Conservation (phyloP, 1,140 invertebrate species). For the Macrosteles quadrilineatus region DNA sequence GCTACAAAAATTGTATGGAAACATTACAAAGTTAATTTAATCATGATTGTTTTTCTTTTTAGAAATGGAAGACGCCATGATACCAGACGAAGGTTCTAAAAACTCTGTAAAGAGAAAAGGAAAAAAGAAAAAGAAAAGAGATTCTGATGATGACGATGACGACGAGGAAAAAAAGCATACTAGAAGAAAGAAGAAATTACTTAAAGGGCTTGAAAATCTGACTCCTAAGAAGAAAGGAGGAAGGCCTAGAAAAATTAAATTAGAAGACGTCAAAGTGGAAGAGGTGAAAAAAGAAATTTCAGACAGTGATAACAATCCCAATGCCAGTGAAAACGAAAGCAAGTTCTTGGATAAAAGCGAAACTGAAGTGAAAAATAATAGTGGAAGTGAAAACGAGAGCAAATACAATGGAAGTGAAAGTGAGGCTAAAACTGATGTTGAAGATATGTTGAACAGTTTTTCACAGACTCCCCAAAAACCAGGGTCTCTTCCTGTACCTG, state of each 20-base stretch:
- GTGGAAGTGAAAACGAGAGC: neutral
- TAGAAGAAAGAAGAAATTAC: neutral
- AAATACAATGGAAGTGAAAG: neutral
- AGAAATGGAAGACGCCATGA: slow-evolving; percentile 9
- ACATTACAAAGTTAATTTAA: too few relatives aligned
- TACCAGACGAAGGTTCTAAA: neutral
- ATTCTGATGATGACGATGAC: slow-evolving; percentile 9
- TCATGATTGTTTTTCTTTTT: too few relatives aligned
- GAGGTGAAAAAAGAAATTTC: neutral
- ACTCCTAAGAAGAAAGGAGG: neutral
- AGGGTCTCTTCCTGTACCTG: neutral
- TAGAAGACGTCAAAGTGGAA: neutral
- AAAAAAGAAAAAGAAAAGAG: slow-evolving; percentile 1
- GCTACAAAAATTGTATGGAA: too few relatives aligned
- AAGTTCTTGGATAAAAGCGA: neutral
- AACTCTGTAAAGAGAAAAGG: neutral
- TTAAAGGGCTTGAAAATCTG: too few relatives aligned
- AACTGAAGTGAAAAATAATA: neutral
- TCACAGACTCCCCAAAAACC: too few relatives aligned
- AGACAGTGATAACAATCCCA: neutral
- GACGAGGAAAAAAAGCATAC: neutral
- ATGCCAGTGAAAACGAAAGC: slow-evolving; percentile 6
- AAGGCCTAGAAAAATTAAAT: slow-evolving; percentile 6
- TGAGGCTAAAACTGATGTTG: neutral
- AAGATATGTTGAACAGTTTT: neutral